Conservation (phyloP, 2,888 invertebrate species). For the Mongoloraphidia duomilia region DNA sequence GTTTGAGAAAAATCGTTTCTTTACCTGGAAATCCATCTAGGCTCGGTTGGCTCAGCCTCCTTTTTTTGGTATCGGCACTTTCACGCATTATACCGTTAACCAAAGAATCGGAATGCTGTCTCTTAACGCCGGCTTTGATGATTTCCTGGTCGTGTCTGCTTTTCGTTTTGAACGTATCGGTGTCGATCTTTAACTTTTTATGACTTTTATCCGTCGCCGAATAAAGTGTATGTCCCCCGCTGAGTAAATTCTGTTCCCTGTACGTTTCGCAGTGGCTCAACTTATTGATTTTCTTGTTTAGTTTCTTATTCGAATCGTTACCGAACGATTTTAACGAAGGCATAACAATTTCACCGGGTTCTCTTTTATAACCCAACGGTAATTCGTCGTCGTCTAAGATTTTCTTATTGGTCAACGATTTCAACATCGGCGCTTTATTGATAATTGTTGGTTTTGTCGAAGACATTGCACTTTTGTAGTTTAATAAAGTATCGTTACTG, state of each 20-base stretch:
- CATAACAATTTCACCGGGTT: conserved; percentile 13
- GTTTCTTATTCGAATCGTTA: conserved; percentile 15
- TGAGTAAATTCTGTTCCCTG: conserved; percentile 31
- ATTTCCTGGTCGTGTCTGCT: conserved; percentile 28
- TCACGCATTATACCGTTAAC: background rate
- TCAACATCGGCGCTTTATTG: no score
- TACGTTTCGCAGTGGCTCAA: conserved; percentile 18
- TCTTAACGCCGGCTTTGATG: conserved; percentile 29
- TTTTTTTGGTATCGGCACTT: conserved; percentile 2
- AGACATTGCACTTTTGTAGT: no score
- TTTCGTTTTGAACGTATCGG: conserved; percentile 6
- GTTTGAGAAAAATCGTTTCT: no score
- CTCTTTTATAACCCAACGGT: conserved; percentile 15
- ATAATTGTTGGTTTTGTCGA: no score
- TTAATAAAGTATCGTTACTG: no score
- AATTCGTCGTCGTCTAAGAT: conserved; percentile 14
- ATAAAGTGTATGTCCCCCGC: conserved; percentile 22
- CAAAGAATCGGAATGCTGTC: conserved; percentile 23
- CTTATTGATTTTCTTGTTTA: conserved; percentile 20
- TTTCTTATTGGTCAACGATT: background rate
- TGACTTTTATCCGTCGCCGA: conserved; percentile 9
- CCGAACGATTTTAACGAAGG: conserved; percentile 3
- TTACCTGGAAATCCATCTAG: no score
- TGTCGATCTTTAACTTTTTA: conserved; percentile 8
- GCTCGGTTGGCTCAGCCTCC: background rate